A percentile compares a stretch with the other conserved stretches of the same genome.
Evolutionary conservation across 2,888 invertebrate genomes (phyloP).

Genomic region (Euspilapteryx auroguttella): DNA sequence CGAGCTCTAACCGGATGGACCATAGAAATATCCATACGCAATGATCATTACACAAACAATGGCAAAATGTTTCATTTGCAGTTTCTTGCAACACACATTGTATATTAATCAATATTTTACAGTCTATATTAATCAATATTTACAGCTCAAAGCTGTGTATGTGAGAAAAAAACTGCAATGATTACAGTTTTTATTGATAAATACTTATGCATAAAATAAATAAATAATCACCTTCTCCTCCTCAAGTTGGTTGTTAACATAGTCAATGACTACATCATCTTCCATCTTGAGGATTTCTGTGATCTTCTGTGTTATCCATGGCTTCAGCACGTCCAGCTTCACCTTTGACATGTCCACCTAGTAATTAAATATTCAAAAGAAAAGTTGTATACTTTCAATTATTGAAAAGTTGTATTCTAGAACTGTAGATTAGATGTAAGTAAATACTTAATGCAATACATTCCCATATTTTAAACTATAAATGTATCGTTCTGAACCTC

Average conservation of each 20-base stretch:
- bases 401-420: no score
- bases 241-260: conserved; percentile 98
- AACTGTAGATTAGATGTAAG: no score
- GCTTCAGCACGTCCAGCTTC: conserved; percentile 95
- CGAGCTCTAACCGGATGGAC: conserved; percentile 55
- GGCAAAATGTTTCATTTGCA: conserved; percentile 49
- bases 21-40: conserved; percentile 62
- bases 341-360: conserved; percentile 97
- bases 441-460: no score
- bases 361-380: no score
- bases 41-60: conserved; percentile 56
- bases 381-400: no score
- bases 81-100: conserved; percentile 25
- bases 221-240: conserved; percentile 76
- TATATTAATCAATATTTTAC: conserved; percentile 2
- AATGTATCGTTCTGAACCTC: no score
- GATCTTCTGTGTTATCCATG: conserved; percentile 97
- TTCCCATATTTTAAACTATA: no score
- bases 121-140: conserved; percentile 11
- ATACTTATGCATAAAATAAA: conserved; percentile 11
- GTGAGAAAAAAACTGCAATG: conserved; percentile 55
- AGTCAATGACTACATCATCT: conserved; percentile 98
- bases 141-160: no score
- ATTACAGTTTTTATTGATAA: conserved; percentile 38
- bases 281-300: conserved; percentile 96